These are phyloP conservation scores for Heliothis virescens DNA, from an alignment of 1,140 invertebrate species.

Conservation along the genomic window DNA sequence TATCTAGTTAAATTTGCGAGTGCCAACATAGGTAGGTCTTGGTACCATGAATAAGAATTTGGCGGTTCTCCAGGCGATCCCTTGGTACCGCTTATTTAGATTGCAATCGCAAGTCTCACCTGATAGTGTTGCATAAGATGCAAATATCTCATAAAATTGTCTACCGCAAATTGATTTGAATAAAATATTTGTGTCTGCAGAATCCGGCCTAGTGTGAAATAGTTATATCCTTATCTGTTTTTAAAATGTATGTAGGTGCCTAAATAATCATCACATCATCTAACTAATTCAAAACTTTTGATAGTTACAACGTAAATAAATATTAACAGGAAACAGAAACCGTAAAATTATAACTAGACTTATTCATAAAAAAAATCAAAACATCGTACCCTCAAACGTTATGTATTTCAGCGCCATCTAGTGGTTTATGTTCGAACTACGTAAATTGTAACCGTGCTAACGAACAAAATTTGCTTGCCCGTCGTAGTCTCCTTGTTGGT, in stretches of 20 bases:
- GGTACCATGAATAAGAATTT: slow-evolving; percentile 73
- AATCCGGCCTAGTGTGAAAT: not conserved
- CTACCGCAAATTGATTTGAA: not conserved
- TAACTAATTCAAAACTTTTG: no score
- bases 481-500: not conserved
- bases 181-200: not conserved
- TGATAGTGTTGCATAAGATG: slow-evolving; percentile 25
- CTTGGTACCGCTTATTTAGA: slow-evolving; percentile 35
- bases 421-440: not conserved
- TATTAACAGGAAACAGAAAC: no score
- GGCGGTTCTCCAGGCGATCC: slow-evolving; percentile 65
- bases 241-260: no score
- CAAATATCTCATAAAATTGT: slow-evolving; percentile 17
- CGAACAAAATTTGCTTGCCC: not conserved
- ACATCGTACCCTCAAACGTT: no score
- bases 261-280: no score
- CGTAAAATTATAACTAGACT: not conserved
- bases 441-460: not conserved
- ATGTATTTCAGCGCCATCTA: slow-evolving; percentile 27
- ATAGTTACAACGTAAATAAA: no score
- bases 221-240: no score
- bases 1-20: slow-evolving; percentile 67
- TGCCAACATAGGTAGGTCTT: slow-evolving; percentile 59
- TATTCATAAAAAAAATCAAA: no score
- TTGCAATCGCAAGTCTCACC: slow-evolving; percentile 26